A percentile compares a stretch with the other conserved stretches of the same genome.
Evolutionary conservation across 2,113 vertebrate species (phyloP).

Genomic region (Pterophyllum scalare): DNA sequence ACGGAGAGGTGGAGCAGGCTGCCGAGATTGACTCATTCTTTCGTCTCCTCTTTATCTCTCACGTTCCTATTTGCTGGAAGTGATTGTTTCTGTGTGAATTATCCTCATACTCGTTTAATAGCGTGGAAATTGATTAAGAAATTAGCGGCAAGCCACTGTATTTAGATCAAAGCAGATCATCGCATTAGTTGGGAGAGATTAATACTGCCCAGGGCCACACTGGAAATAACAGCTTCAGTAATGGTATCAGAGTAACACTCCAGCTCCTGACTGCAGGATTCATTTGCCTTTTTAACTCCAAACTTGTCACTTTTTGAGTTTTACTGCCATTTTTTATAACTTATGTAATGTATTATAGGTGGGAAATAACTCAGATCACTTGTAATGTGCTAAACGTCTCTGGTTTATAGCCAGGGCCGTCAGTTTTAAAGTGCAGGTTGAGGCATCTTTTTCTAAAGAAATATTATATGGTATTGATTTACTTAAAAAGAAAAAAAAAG

Average conservation of each 20-base stretch:
- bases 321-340: not conserved
- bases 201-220: constrained; percentile 20
- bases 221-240: constrained; percentile 25
- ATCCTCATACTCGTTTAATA: constrained; percentile 44
- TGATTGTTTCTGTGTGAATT: constrained; percentile 54
- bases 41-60: constrained; percentile 8
- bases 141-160: constrained; percentile 47
- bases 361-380: not conserved
- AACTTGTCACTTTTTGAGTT: not conserved
- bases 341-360: not conserved
- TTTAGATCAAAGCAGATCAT: constrained; percentile 59
- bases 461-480: not conserved
- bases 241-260: not conserved
- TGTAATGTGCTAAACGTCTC: not conserved
- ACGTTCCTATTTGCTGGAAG: constrained; percentile 28
- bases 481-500: not conserved
- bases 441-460: not conserved
- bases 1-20: not conserved
- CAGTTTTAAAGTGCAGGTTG: not conserved
- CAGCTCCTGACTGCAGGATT: not conserved
- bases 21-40: constrained; percentile 13
- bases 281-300: not conserved
- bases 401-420: not conserved
- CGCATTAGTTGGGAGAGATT: constrained; percentile 43
- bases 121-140: constrained; percentile 63